Conservation (phyloP, 2,113 vertebrate species). For the Theropithecus gelada region DNA sequence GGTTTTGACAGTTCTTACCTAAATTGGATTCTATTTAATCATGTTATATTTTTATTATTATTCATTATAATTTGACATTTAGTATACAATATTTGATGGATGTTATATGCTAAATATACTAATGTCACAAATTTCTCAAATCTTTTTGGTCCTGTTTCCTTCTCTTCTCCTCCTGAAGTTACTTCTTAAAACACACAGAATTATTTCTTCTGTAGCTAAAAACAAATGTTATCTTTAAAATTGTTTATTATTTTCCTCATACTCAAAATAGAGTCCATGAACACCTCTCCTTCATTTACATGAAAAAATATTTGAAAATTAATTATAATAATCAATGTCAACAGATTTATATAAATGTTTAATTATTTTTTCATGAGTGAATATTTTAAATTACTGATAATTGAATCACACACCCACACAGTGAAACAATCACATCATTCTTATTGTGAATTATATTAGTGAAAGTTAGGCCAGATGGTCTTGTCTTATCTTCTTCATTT, state of each 20-base stretch:
- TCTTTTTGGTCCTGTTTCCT: background rate
- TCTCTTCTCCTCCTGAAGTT: background rate
- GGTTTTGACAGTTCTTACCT: background rate
- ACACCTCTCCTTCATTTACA: background rate
- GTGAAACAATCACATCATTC: conserved; percentile 2
- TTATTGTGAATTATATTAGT: conserved; percentile 18
- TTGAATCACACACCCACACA: conserved; percentile 39
- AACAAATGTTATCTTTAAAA: background rate
- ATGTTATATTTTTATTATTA: background rate
- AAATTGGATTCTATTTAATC: background rate
- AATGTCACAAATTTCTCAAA: background rate
- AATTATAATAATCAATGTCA: conserved; percentile 4
- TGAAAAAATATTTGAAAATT: conserved; percentile 16
- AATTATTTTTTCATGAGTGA: background rate
- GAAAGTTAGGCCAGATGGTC: background rate
- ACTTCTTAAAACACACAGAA: background rate
- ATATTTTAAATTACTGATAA: conserved; percentile 55
- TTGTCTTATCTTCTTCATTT: background rate
- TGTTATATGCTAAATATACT: background rate
- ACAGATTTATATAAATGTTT: background rate
- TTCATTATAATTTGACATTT: background rate
- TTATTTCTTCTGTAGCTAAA: background rate
- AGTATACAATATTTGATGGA: background rate
- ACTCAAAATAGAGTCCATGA: background rate
- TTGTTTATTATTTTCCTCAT: conserved; percentile 1